phyloP scores from a whole-genome alignment of 2,888 invertebrate genomes.

The Oligia latruncula region DNA sequence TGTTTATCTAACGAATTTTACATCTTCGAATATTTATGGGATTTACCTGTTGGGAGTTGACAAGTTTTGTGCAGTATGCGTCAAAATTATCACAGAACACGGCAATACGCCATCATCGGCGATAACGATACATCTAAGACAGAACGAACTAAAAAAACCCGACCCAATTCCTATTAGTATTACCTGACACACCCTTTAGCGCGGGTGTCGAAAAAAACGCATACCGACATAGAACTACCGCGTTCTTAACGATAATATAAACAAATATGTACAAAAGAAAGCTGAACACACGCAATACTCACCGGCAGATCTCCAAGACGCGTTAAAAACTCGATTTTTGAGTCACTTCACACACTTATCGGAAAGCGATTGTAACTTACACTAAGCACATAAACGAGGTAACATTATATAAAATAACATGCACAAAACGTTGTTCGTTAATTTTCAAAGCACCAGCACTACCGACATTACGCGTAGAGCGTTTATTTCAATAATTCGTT shows the following conservation, averaged over 20 bases:
- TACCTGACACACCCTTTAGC: slow-evolving; percentile 85
- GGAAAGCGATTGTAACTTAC: slow-evolving; percentile 81
- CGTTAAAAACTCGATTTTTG: slow-evolving; percentile 76
- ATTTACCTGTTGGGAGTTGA: slow-evolving; percentile 46
- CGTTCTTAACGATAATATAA: slow-evolving; percentile 73
- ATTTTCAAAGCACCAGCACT: slow-evolving; percentile 87
- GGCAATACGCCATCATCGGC: slow-evolving; percentile 42
- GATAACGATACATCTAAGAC: slow-evolving; percentile 40
- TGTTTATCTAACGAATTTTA: background rate
- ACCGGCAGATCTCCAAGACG: slow-evolving; percentile 83
- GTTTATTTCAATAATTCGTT: slow-evolving; percentile 84
- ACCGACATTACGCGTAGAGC: slow-evolving; percentile 85
- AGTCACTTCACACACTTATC: slow-evolving; percentile 81
- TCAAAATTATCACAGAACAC: slow-evolving; percentile 50
- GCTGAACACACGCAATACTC: slow-evolving; percentile 77
- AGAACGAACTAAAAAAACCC: slow-evolving; percentile 72
- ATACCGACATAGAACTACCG: slow-evolving; percentile 65
- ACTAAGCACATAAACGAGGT: slow-evolving; percentile 87
- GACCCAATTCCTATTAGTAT: slow-evolving; percentile 74
- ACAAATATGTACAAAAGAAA: slow-evolving; percentile 73
- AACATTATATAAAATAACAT: slow-evolving; percentile 84
- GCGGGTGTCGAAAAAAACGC: slow-evolving; percentile 66
- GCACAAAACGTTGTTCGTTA: slow-evolving; percentile 81
- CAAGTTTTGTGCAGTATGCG: slow-evolving; percentile 26
- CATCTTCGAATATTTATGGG: slow-evolving; percentile 14